Percentiles rank a stretch among this genome's conserved stretches.
Conservation (phyloP, 1,140 invertebrate species). For the Drosophila parabipectinata region DNA sequence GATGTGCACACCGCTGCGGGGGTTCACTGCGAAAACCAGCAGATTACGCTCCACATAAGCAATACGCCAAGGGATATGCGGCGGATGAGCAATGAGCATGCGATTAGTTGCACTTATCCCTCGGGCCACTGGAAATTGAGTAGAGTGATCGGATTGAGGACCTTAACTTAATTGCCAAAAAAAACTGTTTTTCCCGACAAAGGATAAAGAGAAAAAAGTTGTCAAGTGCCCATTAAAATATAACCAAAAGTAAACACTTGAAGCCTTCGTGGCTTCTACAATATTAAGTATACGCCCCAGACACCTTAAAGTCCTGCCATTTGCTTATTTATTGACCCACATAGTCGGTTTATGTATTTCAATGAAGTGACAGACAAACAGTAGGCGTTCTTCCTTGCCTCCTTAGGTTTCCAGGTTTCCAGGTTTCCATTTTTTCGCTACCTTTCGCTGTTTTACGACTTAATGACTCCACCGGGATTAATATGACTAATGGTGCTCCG, state of each 20-base stretch:
- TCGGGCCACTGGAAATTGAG: slow-evolving; percentile 32
- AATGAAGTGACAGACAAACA: slow-evolving; percentile 45
- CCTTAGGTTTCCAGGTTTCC: neutral
- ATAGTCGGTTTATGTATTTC: slow-evolving; percentile 31
- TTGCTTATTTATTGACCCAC: slow-evolving; percentile 62
- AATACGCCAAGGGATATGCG: slow-evolving; percentile 26
- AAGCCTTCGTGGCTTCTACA: slow-evolving; percentile 4
- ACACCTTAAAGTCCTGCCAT: slow-evolving; percentile 40
- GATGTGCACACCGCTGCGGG: slow-evolving; percentile 7
- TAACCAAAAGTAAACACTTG: neutral
- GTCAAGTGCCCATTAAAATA: neutral
- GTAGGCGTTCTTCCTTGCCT: slow-evolving; percentile 6
- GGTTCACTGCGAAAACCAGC: slow-evolving; percentile 6
- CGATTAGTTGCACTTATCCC: slow-evolving; percentile 54
- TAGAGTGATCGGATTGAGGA: slow-evolving; percentile 41
- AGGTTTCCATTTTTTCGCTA: slow-evolving; percentile 30
- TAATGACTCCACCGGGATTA: slow-evolving; percentile 83
- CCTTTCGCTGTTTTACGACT: slow-evolving; percentile 78
- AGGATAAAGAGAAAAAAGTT: neutral
- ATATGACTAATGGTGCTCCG: slow-evolving; percentile 79
- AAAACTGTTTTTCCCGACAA: slow-evolving; percentile 7
- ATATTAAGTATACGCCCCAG: slow-evolving; percentile 43
- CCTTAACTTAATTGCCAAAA: slow-evolving; percentile 19
- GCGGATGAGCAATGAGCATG: slow-evolving; percentile 57
- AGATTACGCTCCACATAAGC: slow-evolving; percentile 49